phyloP scores from a whole-genome alignment of 2,113 vertebrate genomes.

The Holacanthus passer region DNA sequence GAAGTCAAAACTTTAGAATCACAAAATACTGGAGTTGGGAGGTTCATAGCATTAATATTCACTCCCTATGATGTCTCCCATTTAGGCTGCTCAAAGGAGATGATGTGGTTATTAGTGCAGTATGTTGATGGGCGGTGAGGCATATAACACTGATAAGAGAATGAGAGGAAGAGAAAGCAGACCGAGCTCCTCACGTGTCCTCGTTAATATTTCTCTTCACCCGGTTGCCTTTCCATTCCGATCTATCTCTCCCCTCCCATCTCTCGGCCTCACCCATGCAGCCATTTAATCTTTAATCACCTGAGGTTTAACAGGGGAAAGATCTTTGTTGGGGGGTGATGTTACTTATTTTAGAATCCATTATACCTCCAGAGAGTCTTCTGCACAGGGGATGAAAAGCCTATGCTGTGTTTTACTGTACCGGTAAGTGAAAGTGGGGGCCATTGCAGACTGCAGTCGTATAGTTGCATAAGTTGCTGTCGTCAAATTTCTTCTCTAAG shows the following conservation, averaged over 20 bases:
- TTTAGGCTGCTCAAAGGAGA: constrained; percentile 20
- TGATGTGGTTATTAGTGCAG: constrained; percentile 39
- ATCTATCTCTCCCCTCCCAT: constrained; percentile 30
- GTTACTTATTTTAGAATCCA: constrained; percentile 78
- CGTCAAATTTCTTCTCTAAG: constrained; percentile 4
- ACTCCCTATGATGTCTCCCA: constrained; percentile 26
- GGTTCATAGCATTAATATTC: constrained; percentile 34
- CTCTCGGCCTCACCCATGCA: constrained; percentile 53
- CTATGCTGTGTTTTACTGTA: background rate
- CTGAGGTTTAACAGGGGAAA: constrained; percentile 48
- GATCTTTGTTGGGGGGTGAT: constrained; percentile 54
- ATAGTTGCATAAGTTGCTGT: constrained; percentile 30
- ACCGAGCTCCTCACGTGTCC: constrained; percentile 20
- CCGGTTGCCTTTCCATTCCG: constrained; percentile 28
- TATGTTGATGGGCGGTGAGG: constrained; percentile 25
- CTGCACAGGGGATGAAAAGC: constrained; percentile 11
- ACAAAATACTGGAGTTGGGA: constrained; percentile 5
- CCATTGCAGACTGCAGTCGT: background rate
- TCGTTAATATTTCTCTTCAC: constrained; percentile 38
- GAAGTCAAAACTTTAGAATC: constrained; percentile 28
- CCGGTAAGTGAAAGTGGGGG: constrained; percentile 13
- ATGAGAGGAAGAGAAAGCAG: constrained; percentile 19
- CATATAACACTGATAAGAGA: constrained; percentile 22
- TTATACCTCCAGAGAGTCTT: constrained; percentile 45
- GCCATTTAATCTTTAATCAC: constrained; percentile 77